Conservation (phyloP, 2,113 vertebrate genomes). For the Hypocryptadius cinnamomeus region DNA sequence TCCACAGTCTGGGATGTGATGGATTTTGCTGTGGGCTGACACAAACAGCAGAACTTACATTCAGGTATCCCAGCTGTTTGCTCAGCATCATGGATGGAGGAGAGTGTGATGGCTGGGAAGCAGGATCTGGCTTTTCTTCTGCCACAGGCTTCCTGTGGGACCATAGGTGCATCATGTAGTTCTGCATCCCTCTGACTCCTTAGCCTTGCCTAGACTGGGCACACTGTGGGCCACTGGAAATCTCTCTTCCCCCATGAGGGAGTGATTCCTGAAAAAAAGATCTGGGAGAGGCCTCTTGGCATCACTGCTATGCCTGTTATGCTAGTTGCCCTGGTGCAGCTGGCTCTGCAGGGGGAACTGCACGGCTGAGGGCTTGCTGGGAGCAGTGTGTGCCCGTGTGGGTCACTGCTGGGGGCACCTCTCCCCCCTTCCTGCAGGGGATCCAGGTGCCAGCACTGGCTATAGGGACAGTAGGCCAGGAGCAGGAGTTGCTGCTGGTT, state of each 20-base stretch:
- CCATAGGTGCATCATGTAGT: fast-evolving
- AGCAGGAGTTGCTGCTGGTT: not conserved
- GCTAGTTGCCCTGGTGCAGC: fast-evolving
- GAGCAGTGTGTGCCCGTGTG: not conserved
- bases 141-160: not conserved
- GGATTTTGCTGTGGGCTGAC: not conserved
- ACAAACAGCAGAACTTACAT: not conserved
- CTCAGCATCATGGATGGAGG: fast-evolving
- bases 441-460: fast-evolving
- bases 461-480: not conserved
- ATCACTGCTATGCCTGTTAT: fast-evolving
- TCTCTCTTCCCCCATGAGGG: not conserved
- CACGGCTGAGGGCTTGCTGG: not conserved
- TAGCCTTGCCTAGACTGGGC: not conserved
- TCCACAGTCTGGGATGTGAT: not conserved
- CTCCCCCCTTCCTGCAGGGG: not conserved
- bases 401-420: not conserved
- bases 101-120: not conserved
- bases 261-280: not conserved
- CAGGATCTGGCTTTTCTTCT: not conserved
- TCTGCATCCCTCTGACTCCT: not conserved
- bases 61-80: not conserved
- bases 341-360: not conserved
- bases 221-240: not conserved
- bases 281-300: not conserved